These are phyloP conservation scores for Saccostrea cuccullata DNA, from an alignment of 1,140 invertebrate genomes.

Conservation along the genomic window DNA sequence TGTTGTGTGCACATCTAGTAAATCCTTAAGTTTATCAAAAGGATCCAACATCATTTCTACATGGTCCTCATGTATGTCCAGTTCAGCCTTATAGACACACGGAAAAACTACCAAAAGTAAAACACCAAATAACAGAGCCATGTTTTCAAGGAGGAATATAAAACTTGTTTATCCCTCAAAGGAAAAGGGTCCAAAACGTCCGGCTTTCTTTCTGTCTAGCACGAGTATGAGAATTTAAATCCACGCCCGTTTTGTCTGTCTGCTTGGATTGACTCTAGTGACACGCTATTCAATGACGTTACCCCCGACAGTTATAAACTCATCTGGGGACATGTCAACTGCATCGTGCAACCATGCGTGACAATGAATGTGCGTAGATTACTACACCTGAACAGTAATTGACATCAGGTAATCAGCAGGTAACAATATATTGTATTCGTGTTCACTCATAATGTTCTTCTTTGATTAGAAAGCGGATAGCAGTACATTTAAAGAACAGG, in stretches of 20 bases:
- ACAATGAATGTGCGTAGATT: conserved; percentile 26
- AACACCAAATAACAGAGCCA: background rate
- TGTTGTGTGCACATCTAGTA: background rate
- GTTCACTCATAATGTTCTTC: background rate
- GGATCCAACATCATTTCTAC: conserved; percentile 20
- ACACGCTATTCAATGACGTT: background rate
- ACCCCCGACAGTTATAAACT: background rate
- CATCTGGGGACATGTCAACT: background rate
- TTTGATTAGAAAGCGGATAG: background rate
- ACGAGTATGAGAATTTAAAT: background rate
- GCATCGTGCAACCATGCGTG: background rate
- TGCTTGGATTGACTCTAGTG: background rate
- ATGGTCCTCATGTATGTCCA: conserved; percentile 1
- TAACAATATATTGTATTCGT: background rate
- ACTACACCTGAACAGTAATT: background rate
- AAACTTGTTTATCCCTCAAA: no score
- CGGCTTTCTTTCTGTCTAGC: background rate
- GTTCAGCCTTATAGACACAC: background rate
- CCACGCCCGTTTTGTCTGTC: background rate
- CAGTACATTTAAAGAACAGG: background rate
- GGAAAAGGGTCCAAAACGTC: background rate
- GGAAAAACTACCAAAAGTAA: background rate
- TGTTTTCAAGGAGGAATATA: background rate
- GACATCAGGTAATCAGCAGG: conserved; percentile 2
- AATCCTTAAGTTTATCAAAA: conserved; percentile 1